Conservation (phyloP, 2,888 invertebrate genomes). For the Tachina grossa region DNA sequence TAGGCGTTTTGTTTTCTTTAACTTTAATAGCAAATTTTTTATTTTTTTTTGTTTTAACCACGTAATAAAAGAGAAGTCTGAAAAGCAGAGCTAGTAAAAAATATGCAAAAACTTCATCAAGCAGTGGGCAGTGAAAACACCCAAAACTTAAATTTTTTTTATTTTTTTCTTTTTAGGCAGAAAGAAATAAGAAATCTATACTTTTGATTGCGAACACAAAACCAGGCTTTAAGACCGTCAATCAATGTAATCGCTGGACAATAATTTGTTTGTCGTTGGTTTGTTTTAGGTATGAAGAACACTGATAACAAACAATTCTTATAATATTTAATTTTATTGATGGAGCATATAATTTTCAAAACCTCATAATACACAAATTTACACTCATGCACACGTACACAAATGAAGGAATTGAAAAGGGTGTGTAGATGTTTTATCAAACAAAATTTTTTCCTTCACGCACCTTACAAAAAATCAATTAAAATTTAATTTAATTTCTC, state of each 20-base stretch:
- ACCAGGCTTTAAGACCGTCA: constrained; percentile 15
- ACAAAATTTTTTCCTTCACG: neutral
- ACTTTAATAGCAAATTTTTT: neutral
- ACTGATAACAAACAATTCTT: constrained; percentile 7
- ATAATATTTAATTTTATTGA: constrained; percentile 47
- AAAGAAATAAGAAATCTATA: neutral
- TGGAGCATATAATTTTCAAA: constrained; percentile 32
- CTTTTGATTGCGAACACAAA: neutral
- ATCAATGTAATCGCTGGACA: constrained; percentile 39
- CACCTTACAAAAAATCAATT: constrained; percentile 24
- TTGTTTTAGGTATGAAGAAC: constrained; percentile 1
- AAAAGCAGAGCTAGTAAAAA: constrained; percentile 5
- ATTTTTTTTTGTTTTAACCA: constrained; percentile 30
- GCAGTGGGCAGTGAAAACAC: constrained; percentile 48
- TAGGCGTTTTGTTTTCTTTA: constrained; percentile 2
- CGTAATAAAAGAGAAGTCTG: constrained; percentile 24
- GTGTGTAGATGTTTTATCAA: constrained; percentile 50
- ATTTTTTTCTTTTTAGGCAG: neutral
- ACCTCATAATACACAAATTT: constrained; percentile 1
- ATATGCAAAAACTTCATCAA: constrained; percentile 15
- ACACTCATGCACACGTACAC: neutral
- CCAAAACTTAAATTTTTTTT: constrained; percentile 23
- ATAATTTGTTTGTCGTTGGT: constrained; percentile 2
- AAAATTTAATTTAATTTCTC: constrained; percentile 4
- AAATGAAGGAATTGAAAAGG: constrained; percentile 38